Conservation (phyloP, 2,113 vertebrate genomes). For the Peromyscus leucopus region DNA sequence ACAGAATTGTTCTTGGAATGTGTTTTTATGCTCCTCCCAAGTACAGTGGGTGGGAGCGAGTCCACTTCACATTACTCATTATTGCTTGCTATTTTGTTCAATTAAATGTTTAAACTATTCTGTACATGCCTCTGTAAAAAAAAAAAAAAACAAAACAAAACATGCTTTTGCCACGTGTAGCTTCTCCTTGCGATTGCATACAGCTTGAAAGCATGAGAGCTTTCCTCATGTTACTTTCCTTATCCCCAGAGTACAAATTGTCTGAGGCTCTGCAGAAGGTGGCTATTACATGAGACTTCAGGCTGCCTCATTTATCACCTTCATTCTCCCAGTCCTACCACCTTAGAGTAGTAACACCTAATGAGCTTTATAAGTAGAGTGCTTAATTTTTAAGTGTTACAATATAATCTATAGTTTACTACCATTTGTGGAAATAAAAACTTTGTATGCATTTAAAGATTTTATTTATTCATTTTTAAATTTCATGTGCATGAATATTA, state of each 20-base stretch:
- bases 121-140: neutral
- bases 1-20: neutral
- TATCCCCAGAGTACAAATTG: neutral
- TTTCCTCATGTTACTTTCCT: neutral
- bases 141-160: neutral
- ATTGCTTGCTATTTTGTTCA: neutral
- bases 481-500: neutral
- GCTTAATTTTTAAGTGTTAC: neutral
- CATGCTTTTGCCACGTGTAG: neutral
- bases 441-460: neutral
- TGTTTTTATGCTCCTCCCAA: neutral
- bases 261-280: neutral
- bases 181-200: neutral
- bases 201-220: neutral
- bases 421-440: conserved; percentile 24
- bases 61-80: too few relatives aligned
- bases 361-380: neutral
- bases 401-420: neutral
- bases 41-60: neutral
- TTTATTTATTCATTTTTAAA: neutral
- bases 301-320: neutral
- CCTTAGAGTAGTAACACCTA: neutral
- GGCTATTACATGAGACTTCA: neutral
- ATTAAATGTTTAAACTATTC: neutral
- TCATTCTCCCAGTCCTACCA: neutral